Evolutionary conservation across 2,797 vertebrate species (phyloP), one percentile per base, ranked within the genome.

Genomic region (Apogon talboti): DNA sequence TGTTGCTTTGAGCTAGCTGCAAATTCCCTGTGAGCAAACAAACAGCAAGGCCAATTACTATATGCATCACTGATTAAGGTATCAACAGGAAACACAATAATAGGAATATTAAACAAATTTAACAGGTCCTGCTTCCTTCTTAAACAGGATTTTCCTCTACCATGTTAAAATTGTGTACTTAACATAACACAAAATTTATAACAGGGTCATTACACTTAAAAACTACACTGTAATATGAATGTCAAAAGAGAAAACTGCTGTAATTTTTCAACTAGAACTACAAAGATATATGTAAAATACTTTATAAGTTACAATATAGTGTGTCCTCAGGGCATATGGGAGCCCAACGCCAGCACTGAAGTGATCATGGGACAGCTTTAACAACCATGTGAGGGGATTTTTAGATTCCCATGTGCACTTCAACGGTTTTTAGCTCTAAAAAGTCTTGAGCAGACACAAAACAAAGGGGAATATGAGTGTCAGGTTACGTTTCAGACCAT

Each of bases 301-400:
- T 30, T 3, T 28, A 28, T 37, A 48, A 30, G 7, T 38, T 30
- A 41, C 0, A 52, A 7, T 6, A 41, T 19, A 60, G 30, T 38
- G 30, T 38, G 15, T n/a, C 24, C 7, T n/a, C 0, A 0, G 47
- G 28, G 35, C 38, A 6, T 49, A 56, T 47, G 21, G 2, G 30
- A 68, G 57, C 50, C 13, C 19, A 47, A 74, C 40, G 11, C 12
- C 14, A 41, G 8, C 42, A 40, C 37, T 42, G 42, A 7, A 21
- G 58, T 63, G 64, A 79, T 83, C 44, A 64, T 41, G 61, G 43
- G 76, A 82, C 75, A 61, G 71, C 71, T 81, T 84, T 76, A 66
- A 71, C 14, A 49, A 67, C 52, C 75, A 71, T 68, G 76, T 79
- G 78, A 76, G 62, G 57, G 79, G 59, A 84, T 80, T 83, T 35